Base-by-base conservation (phyloP, 2,797 vertebrate genomes). In the Darevskia nairensis region DNA sequence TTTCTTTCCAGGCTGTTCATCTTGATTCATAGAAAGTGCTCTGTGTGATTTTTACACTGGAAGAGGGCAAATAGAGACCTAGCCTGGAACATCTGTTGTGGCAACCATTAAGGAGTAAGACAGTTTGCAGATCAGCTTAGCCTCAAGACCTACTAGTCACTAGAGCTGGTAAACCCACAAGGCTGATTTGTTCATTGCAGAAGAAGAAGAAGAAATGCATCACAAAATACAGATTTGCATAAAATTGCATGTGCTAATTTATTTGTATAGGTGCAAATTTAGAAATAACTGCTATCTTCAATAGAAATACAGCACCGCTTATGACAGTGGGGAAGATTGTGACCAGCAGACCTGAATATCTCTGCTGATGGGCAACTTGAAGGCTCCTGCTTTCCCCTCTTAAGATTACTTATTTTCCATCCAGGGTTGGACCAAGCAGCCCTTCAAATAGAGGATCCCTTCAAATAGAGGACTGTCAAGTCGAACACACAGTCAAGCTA, bases 11-110 rank as follows among this genome's bases (percentile, higher is more conserved):
- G 19, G 35, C 15, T 80, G 9, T 68, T 23, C 68, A n/a, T 25
- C 41, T n/a, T 90, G 78, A 85, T 55, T 50, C 17, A 82, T 72
- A 25, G 55, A 82, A 64, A 25, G 11, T 87, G 17, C 32, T n/a
- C 44, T 32, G 29, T 66, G 27, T 21, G 7, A 4, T 35, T 69
- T 74, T 75, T 64, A 23, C 27, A 71, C 68, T 23, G 21, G 21
- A 77, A 27, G 59, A 29, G 86, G 81, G n/a, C 10, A 66, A 8
- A 75, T 0, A 39, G 9, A 74, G 64, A 81, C 41, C 9, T 79
- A 71, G 13, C 79, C 32, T 71, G 90, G 81, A 86, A 85, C 50
- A 44, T 44, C 64, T 41, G 1, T 4, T 71, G 39, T 17, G 1
- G 2, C 19, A 89, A 9, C 39, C 44, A 85, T n/a, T 44, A 89